Conservation (phyloP, 2,113 vertebrate species). For the Amia ocellicauda region DNA sequence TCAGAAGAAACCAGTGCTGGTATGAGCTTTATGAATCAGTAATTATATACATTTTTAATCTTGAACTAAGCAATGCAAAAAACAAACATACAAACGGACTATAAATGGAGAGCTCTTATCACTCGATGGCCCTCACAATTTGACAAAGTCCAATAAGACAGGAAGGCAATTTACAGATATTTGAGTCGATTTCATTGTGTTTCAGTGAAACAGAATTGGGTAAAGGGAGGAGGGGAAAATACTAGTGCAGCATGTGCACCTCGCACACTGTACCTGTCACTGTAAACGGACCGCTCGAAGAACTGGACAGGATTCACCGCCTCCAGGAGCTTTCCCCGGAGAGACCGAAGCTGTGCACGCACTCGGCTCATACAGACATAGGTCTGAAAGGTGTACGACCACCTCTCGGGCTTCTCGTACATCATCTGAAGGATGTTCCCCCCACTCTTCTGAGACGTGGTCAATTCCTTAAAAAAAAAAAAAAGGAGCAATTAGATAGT, state of each 20-base stretch:
- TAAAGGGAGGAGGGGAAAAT: no score
- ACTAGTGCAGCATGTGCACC: not conserved
- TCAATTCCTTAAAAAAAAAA: conserved; percentile 72
- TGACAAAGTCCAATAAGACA: no score
- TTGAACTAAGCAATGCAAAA: no score
- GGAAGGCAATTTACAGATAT: no score
- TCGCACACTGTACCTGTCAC: conserved; percentile 73
- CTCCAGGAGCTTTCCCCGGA: conserved; percentile 65
- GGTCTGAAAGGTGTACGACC: conserved; percentile 91
- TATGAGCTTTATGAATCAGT: no score
- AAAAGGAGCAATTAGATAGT: not conserved
- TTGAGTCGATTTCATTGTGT: no score
- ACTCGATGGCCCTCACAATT: no score
- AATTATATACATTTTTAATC: no score
- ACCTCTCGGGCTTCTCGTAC: conserved; percentile 88
- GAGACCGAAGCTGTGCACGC: conserved; percentile 72
- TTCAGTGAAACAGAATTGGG: no score
- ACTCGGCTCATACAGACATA: conserved; percentile 91
- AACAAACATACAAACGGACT: no score
- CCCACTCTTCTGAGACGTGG: conserved; percentile 79
- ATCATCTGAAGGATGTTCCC: conserved; percentile 88
- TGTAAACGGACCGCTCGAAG: conserved; percentile 91
- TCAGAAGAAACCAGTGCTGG: no score
- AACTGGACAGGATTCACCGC: conserved; percentile 77
- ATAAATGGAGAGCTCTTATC: no score